Percentiles rank a stretch among this genome's conserved stretches.
Conservation (phyloP, 2,797 vertebrate species). For the Rhinogobio ventralis region DNA sequence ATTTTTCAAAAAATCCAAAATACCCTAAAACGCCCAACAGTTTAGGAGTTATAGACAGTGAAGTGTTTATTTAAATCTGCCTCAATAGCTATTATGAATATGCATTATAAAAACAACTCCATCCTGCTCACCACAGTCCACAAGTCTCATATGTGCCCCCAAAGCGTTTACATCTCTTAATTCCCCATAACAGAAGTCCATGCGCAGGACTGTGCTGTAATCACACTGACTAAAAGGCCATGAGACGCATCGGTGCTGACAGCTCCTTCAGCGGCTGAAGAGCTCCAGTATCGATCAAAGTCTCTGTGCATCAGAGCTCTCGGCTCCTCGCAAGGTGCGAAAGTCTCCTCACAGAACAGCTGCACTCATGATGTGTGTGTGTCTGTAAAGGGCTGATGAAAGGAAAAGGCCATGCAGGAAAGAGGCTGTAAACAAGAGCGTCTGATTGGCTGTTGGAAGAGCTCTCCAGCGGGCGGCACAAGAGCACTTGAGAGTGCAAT, state of each 20-base stretch:
- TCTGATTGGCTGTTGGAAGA: conserved; percentile 35
- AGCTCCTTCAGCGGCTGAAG: neutral
- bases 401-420: conserved; percentile 15
- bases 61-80: neutral
- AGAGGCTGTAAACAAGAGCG: conserved; percentile 40
- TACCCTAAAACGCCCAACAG: too few relatives aligned
- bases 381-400: conserved; percentile 12
- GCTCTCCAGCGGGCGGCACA: conserved; percentile 8
- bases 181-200: neutral
- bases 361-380: conserved; percentile 21
- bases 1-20: too few relatives aligned
- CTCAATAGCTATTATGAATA: neutral
- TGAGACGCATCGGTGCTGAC: conserved; percentile 11
- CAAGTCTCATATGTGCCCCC: neutral
- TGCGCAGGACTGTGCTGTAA: neutral
- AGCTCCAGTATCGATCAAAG: conserved; percentile 16
- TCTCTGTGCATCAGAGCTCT: conserved; percentile 16
- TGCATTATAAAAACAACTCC: neutral
- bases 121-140: neutral
- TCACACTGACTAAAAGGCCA: neutral
- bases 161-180: neutral
- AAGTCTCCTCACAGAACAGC: conserved; percentile 6
- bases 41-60: too few relatives aligned
- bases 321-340: neutral
- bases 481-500: conserved; percentile 37